These are phyloP conservation scores for Acromyrmex echinatior DNA, from an alignment of 1,140 invertebrate species.

Conservation along the genomic window DNA sequence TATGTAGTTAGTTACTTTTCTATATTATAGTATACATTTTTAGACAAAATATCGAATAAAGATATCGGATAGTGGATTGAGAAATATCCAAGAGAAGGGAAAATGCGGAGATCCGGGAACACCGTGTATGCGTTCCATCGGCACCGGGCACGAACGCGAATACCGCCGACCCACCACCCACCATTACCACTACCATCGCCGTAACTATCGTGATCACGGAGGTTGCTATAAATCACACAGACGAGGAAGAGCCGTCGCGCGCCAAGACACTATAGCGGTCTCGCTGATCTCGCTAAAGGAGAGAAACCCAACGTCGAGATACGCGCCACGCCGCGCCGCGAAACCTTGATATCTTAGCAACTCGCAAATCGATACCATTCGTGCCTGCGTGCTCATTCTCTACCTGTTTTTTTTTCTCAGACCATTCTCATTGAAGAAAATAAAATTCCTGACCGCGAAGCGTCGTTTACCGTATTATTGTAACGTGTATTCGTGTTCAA, in stretches of 20 bases:
- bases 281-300: constrained; percentile 60
- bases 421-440: not conserved
- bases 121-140: constrained; percentile 33
- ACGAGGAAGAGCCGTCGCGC: constrained; percentile 59
- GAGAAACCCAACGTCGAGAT: constrained; percentile 50
- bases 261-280: constrained; percentile 46
- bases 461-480: not conserved
- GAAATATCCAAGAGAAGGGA: not conserved
- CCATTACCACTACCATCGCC: constrained; percentile 11
- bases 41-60: not conserved
- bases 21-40: not conserved
- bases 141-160: constrained; percentile 29
- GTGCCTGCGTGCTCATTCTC: constrained; percentile 5
- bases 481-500: not conserved
- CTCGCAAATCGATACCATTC: constrained; percentile 58
- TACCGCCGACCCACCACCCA: constrained; percentile 14
- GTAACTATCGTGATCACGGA: constrained; percentile 57
- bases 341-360: constrained; percentile 59
- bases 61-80: not conserved
- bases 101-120: not conserved
- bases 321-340: constrained; percentile 18
- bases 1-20: not conserved
- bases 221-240: constrained; percentile 58
- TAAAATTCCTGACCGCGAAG: constrained; percentile 11
- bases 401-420: not conserved